Percentiles rank a stretch among this genome's conserved stretches.
Evolutionary conservation across 2,113 vertebrate genomes (phyloP).

Genomic region (Orthonyx spaldingii): DNA sequence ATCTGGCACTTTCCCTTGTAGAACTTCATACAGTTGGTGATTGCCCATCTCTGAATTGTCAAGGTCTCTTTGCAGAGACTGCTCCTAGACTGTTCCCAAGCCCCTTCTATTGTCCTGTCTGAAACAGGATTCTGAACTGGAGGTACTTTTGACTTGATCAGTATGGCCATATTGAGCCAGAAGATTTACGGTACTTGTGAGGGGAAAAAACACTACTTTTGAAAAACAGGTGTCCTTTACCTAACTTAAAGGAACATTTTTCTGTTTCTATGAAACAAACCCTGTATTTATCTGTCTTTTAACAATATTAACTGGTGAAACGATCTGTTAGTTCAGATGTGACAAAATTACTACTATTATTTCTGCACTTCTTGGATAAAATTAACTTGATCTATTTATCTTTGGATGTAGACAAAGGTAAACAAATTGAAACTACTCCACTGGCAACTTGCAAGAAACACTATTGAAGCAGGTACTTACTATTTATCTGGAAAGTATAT

Average conservation of each 20-base stretch:
- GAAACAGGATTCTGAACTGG: neutral
- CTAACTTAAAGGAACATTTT: constrained; percentile 38
- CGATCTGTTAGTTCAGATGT: constrained; percentile 7
- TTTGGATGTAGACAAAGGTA: neutral
- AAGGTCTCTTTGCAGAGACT: neutral
- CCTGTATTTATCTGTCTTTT: constrained; percentile 10
- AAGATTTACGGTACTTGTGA: neutral
- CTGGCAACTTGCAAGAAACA: neutral
- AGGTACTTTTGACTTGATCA: neutral
- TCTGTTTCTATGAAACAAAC: constrained; percentile 79
- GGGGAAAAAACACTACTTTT: neutral
- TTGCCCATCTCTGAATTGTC: neutral
- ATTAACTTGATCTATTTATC: neutral
- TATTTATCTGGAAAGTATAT: neutral
- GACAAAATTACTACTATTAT: neutral
- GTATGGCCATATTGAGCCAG: neutral
- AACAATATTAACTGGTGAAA: constrained; percentile 28
- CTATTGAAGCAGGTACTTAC: neutral
- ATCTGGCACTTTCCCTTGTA: neutral
- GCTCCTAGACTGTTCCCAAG: neutral
- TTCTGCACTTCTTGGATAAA: constrained; percentile 31
- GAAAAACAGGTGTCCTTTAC: neutral
- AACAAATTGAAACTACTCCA: neutral
- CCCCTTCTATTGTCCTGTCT: neutral
- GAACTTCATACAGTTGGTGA: neutral